Evolutionary conservation across 1,140 invertebrate genomes (phyloP).

Genomic region (Muscidifurax raptorellus): DNA sequence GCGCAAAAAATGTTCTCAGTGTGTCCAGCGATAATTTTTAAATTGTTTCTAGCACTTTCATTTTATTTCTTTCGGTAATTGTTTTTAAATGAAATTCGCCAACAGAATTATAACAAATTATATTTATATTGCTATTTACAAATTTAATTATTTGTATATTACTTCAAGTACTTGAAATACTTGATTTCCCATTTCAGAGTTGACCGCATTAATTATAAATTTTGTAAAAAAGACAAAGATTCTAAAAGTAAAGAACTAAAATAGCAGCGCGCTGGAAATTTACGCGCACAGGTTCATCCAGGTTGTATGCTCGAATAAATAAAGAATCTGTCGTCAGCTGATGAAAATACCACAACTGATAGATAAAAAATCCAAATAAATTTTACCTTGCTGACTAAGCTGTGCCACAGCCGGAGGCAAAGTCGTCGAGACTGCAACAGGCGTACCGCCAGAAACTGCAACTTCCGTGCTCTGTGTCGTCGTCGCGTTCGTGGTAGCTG

Average conservation of each 20-base stretch:
- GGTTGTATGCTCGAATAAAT: background rate
- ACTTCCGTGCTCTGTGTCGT: conserved; percentile 75
- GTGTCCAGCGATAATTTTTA: background rate
- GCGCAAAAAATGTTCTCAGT: conserved; percentile 69
- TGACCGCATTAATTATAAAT: background rate
- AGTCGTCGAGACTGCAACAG: conserved; percentile 79
- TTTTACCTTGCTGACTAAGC: conserved; percentile 77
- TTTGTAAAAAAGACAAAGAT: background rate
- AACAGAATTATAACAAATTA: too few relatives aligned
- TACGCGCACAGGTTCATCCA: background rate
- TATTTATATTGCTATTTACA: too few relatives aligned
- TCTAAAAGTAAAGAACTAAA: background rate
- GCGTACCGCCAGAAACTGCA: conserved; percentile 80
- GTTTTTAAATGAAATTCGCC: too few relatives aligned
- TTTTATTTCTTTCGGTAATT: too few relatives aligned
- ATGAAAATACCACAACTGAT: background rate
- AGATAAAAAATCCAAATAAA: background rate
- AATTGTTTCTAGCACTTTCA: background rate
- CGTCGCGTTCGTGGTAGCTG: conserved; percentile 53
- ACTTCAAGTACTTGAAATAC: background rate
- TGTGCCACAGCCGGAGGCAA: conserved; percentile 79
- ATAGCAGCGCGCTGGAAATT: background rate
- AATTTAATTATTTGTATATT: too few relatives aligned
- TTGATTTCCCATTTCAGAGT: background rate
- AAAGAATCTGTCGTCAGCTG: background rate